phyloP scores from a whole-genome alignment of 1,140 invertebrate species.

The Sesamia nonagrioides region DNA sequence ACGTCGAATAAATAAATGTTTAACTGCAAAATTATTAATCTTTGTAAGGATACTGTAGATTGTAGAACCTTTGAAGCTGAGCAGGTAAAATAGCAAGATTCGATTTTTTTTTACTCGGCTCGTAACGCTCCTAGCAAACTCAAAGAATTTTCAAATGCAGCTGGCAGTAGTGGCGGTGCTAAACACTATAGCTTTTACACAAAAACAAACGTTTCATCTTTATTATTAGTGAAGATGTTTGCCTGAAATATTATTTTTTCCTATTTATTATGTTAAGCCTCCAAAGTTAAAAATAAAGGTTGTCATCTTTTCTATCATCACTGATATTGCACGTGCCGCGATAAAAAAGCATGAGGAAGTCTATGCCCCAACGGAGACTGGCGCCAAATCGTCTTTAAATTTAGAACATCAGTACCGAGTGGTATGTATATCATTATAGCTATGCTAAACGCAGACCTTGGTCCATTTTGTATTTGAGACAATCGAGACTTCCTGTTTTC shows the following conservation, averaged over 20 bases:
- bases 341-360: constrained; percentile 41
- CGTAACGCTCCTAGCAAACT: too few relatives aligned
- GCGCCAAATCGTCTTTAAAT: constrained; percentile 34
- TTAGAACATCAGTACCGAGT: constrained; percentile 11
- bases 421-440: not conserved
- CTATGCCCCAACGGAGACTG: constrained; percentile 3
- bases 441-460: constrained; percentile 10
- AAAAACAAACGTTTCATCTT: too few relatives aligned
- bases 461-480: not conserved
- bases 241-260: too few relatives aligned
- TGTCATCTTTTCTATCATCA: constrained; percentile 25
- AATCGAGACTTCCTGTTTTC: not conserved
- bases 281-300: not conserved
- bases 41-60: too few relatives aligned
- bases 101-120: too few relatives aligned
- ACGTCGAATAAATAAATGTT: too few relatives aligned
- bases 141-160: too few relatives aligned
- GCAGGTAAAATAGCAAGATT: not conserved
- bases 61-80: not conserved
- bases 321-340: constrained; percentile 6
- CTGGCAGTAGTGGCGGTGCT: too few relatives aligned
- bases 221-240: too few relatives aligned
- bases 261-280: too few relatives aligned
- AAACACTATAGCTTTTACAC: too few relatives aligned
- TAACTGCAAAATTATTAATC: too few relatives aligned